Base-by-base conservation (phyloP, 92 coral and sea anemone genomes). In the Actinostola sp. region DNA sequence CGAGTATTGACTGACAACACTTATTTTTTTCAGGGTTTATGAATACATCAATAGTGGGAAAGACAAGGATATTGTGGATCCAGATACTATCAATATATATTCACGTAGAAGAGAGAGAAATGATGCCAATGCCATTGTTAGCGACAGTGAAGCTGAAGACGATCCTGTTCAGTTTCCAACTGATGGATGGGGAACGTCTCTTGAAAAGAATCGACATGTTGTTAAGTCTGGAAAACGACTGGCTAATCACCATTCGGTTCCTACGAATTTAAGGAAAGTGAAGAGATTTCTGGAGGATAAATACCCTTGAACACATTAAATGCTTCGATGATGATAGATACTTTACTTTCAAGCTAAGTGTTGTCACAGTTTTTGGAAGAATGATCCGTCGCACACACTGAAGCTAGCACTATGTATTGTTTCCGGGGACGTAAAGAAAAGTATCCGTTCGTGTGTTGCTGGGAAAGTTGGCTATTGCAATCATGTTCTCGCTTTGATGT, bases 361-460 rank as follows among this genome's bases (percentile, higher is more conserved):
- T 58, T 76, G 68, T 53, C 84, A 84, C 53, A 84, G 89, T 31
- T 79, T 71, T 38, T n/a, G 43, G 28, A 85, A 79, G 58, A 79
- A 75, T 43, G 67, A 79, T 21, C 78, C 78, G 15, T 60, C 84
- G 10, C 84, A 79, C 29, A 44, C 44, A 39, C 43, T 81, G 42
- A 73, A 55, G 39, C 24, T 82, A 19, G 82, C 76, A 19, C 73
- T 81, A 13, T 45, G 68, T 35, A 34, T 81, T 43, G 63, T 73
- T 20, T 39, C 76, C 55, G 87, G 76, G 19, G 77, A 75, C 21
- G 82, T 82, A 25, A 32, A 25, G 43, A 21, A 42, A 19, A 65
- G 44, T 13, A 8, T 16, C 12, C 73, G 81, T 54, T 36, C 81
- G 19, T 81, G 86, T 81, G 76, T 81, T 23, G 80, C 81, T 20